Evolutionary conservation across 2,113 vertebrate species (phyloP).

Genomic region (Podocnemis expansa): DNA sequence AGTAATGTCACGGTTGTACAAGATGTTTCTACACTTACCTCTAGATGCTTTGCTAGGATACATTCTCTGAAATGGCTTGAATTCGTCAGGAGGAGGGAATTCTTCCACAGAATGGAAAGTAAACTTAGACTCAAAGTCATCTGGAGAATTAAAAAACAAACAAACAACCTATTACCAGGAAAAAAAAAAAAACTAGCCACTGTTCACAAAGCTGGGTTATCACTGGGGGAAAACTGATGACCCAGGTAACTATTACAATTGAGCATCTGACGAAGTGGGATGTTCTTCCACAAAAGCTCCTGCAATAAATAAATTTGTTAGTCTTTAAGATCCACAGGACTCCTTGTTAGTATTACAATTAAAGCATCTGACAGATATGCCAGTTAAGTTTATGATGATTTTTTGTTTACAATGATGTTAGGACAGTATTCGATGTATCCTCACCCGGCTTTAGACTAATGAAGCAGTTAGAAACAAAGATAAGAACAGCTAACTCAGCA

Average conservation of each 20-base stretch:
- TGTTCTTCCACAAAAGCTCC: too few species aligned
- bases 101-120: constrained; percentile 96
- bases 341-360: not conserved
- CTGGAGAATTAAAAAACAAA: constrained; percentile 67
- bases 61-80: constrained; percentile 88
- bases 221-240: not conserved
- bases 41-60: constrained; percentile 94
- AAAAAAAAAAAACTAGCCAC: constrained; percentile 26
- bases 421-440: not conserved
- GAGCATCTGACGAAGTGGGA: too few species aligned
- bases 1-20: not conserved
- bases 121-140: constrained; percentile 98
- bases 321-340: too few species aligned
- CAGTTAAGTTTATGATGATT: not conserved
- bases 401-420: not conserved
- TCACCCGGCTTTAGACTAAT: not conserved
- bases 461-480: not conserved
- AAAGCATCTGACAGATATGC: not conserved
- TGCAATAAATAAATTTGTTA: too few species aligned
- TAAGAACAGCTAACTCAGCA: constrained; percentile 4
- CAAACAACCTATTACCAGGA: not conserved
- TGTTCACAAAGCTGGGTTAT: not conserved
- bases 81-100: constrained; percentile 94
- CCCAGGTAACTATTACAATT: not conserved
- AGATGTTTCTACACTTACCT: constrained; percentile 78